phyloP scores from a whole-genome alignment of 2,113 vertebrate genomes.

The Cyanoderma ruficeps region DNA sequence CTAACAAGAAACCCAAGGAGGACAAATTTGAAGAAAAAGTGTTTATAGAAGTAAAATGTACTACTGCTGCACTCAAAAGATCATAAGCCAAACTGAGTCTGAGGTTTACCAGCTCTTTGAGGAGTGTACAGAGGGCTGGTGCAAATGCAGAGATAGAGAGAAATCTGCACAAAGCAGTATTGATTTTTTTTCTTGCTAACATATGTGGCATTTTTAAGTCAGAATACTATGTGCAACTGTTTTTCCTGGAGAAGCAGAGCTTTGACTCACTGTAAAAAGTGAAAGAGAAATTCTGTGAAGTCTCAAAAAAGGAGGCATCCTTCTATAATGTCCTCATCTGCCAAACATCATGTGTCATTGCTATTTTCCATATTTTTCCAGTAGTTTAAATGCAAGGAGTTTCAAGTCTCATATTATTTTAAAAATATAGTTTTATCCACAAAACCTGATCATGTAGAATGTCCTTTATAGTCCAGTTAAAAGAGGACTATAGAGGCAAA shows the following conservation, averaged over 20 bases:
- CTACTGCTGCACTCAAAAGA: neutral
- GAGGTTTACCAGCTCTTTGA: neutral
- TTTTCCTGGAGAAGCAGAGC: neutral
- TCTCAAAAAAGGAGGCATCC: neutral
- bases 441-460: neutral
- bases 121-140: neutral
- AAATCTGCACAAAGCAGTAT: neutral
- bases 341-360: neutral
- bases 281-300: neutral
- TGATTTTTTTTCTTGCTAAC: conserved; percentile 15
- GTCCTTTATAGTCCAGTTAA: neutral
- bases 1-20: neutral
- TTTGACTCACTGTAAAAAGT: conserved; percentile 18
- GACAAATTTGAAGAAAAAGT: neutral
- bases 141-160: neutral
- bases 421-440: neutral
- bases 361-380: neutral
- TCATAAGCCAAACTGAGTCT: neutral
- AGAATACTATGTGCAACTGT: neutral
- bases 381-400: neutral
- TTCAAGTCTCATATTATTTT: neutral
- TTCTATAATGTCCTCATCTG: neutral
- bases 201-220: conserved; percentile 25
- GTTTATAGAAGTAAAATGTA: neutral
- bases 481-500: neutral